Conservation (phyloP, 2,113 vertebrate species). For the Columbina picui region DNA sequence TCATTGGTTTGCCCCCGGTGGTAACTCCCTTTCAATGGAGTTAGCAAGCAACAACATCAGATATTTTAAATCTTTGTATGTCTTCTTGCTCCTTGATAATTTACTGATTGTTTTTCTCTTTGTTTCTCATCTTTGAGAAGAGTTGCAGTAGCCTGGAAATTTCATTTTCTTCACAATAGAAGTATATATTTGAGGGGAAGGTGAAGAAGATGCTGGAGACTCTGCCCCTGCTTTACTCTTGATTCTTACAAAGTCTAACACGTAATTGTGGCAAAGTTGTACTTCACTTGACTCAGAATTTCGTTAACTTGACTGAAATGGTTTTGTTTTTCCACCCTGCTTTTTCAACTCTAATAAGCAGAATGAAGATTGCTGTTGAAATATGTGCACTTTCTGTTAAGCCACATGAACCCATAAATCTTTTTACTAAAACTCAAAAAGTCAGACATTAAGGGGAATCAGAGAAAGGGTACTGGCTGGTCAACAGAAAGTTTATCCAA, state of each 20-base stretch:
- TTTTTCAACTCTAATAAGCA: constrained; percentile 5
- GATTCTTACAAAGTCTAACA: neutral
- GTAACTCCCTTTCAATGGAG: neutral
- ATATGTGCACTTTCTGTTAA: neutral
- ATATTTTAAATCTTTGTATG: neutral
- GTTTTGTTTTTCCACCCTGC: neutral
- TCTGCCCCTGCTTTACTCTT: neutral
- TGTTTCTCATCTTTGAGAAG: neutral
- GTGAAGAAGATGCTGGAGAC: neutral
- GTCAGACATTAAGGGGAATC: neutral
- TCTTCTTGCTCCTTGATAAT: neutral
- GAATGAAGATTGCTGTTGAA: neutral
- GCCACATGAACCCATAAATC: neutral
- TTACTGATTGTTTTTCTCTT: neutral
- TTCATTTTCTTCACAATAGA: neutral
- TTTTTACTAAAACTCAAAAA: neutral
- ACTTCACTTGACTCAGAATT: neutral
- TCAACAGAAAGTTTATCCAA: constrained; percentile 24
- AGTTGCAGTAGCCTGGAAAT: neutral
- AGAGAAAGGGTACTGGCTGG: neutral
- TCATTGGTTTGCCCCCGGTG: neutral
- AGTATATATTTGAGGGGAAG: neutral
- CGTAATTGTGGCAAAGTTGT: constrained; percentile 5
- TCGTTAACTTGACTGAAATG: neutral
- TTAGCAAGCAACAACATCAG: neutral